Base-by-base conservation (phyloP, 2,113 vertebrate genomes). In the Talpa occidentalis region DNA sequence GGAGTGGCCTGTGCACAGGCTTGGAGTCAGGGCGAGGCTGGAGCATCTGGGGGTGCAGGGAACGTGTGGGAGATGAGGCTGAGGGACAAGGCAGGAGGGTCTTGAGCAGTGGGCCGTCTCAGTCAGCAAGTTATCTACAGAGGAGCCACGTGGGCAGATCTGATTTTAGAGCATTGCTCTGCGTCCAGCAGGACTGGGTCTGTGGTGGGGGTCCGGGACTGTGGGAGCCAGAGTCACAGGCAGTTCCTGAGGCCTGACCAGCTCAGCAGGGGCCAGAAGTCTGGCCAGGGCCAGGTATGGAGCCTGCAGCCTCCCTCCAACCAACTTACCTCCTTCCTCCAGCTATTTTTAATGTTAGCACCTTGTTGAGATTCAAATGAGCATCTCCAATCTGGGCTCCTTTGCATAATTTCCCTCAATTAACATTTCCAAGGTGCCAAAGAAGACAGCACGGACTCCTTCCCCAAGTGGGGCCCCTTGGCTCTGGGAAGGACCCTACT, bases 361-460 rank as follows among this genome's bases (percentile, higher is more conserved):
- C 94, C 96, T 98, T 96, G 97, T 97, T 98, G 97, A 97, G 97
- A 98, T 98, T 98, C 98, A 97, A 97, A 98, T 97, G 95, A 97
- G 97, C 89, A 95, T 97, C 98, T 97, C 97, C 94, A 32, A 90
- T 96, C 95, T 88, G 93, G 28, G 26, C 96, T 98, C 95, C 97
- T 98, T 98, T 98, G 97, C 98, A 98, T 98, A 98, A 98, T 97
- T 98, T 97, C 96, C 96, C 97, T 97, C 98, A 97, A 97, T 98
- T 98, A 98, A 97, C 97, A 98, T 98, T 98, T 98, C 96, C 97
- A 97, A 97, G 96, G 93, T 93, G 92, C 97, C 92, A 91, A 95
- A 82, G 47, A 64, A 69, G 40, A 72, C 35, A 44, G 40, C 16
- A 54, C 37, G 1, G 72, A 40, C 6, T 44, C 21, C 26, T 16